Evolutionary conservation across 92 coral and sea anemone genomes (phyloP).

Genomic region (Epizoanthus rinbou): DNA sequence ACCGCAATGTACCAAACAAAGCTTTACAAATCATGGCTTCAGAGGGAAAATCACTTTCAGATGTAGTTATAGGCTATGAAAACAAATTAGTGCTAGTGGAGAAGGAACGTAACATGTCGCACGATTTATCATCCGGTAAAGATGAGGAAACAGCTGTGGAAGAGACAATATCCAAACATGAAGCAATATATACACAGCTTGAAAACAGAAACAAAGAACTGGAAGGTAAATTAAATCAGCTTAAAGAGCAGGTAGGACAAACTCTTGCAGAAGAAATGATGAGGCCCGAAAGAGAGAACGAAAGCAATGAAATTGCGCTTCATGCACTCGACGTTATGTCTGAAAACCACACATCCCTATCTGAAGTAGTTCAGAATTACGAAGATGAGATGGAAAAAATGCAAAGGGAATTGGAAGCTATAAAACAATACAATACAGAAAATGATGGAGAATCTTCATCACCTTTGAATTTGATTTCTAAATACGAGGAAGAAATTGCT

Average conservation of each 20-base stretch:
- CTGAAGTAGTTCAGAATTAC: constrained; percentile 63
- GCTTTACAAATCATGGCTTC: no score
- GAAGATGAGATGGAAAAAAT: constrained; percentile 58
- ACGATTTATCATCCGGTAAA: no score
- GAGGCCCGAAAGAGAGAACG: constrained; percentile 19
- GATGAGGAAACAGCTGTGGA: constrained; percentile 5
- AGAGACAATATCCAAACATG: constrained; percentile 52
- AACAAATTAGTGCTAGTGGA: not conserved
- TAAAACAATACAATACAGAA: constrained; percentile 28
- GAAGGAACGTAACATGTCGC: no score
- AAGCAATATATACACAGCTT: constrained; percentile 32
- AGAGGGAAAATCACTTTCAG: constrained; percentile 11
- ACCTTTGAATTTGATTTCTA: constrained; percentile 47
- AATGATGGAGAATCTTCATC: constrained; percentile 41
- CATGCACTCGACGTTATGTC: constrained; percentile 59
- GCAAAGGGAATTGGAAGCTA: constrained; percentile 45
- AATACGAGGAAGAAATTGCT: constrained; percentile 53
- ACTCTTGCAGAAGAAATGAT: constrained; percentile 48
- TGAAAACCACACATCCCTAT: constrained; percentile 55
- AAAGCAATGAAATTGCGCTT: not conserved
- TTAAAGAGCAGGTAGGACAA: constrained; percentile 46
- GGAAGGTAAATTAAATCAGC: not conserved
- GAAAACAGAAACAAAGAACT: no score
- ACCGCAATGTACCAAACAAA: not conserved
- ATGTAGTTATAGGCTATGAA: constrained; percentile 9